phyloP scores from a whole-genome alignment of 2,888 invertebrate genomes.

The Lepidonotus clava region DNA sequence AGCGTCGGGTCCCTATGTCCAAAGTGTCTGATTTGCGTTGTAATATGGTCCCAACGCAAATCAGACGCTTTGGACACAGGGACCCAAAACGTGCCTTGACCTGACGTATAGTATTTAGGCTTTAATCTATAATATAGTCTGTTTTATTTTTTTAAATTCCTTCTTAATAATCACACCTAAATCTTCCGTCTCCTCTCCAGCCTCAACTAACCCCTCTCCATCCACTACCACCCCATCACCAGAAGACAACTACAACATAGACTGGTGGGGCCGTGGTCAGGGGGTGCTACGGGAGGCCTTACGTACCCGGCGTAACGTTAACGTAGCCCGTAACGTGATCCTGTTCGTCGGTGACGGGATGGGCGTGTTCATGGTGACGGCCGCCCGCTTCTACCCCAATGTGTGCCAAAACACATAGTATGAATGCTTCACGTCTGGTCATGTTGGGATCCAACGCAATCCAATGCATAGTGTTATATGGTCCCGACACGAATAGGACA shows the following conservation, averaged over 20 bases:
- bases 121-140: no score
- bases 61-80: not conserved
- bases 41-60: not conserved
- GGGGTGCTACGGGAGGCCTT: slow-evolving; percentile 83
- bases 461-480: not conserved
- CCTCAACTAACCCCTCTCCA: not conserved
- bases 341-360: slow-evolving; percentile 78
- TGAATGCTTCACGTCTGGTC: no score
- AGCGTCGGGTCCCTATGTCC: no score
- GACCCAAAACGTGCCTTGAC: not conserved
- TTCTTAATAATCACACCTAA: not conserved
- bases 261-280: slow-evolving; percentile 81
- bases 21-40: no score
- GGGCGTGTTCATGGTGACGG: slow-evolving; percentile 82
- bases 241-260: slow-evolving; percentile 46
- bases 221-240: slow-evolving; percentile 88
- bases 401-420: no score
- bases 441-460: not conserved
- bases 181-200: not conserved
- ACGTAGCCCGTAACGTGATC: slow-evolving; percentile 76
- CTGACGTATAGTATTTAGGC: no score
- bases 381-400: slow-evolving; percentile 71
- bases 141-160: not conserved
- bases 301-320: slow-evolving; percentile 81
- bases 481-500: not conserved